Conservation (phyloP, 1,140 invertebrate species). For the Habropoda laboriosa region DNA sequence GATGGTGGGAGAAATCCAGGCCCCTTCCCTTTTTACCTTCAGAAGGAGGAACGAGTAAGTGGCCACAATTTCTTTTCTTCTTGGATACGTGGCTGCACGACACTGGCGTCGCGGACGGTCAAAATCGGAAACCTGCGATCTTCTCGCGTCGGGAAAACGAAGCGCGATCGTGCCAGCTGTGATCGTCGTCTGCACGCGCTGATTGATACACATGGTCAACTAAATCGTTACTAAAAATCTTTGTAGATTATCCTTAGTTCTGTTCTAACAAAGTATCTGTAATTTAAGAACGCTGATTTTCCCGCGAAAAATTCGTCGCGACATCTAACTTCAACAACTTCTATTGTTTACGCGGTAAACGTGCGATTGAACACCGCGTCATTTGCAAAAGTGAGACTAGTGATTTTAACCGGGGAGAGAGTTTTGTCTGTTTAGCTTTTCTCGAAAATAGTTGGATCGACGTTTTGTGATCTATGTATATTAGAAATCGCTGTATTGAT, state of each 20-base stretch:
- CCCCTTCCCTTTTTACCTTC: constrained; percentile 41
- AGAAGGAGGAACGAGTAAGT: constrained; percentile 15
- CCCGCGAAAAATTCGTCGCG: not conserved
- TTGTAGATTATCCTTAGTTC: not conserved
- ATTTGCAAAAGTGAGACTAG: constrained; percentile 2
- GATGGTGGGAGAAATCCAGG: not conserved
- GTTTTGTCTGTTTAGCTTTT: not conserved
- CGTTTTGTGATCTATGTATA: not conserved
- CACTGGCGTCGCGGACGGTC: constrained; percentile 2
- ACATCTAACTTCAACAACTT: not conserved
- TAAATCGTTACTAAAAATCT: not conserved
- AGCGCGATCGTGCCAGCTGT: constrained; percentile 56
- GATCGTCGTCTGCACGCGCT: constrained; percentile 49
- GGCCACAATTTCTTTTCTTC: constrained; percentile 52
- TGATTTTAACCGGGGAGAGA: not conserved
- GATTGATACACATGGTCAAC: constrained; percentile 55
- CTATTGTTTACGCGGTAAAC: constrained; percentile 6
- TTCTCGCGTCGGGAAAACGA: constrained; percentile 15
- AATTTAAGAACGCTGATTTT: not conserved
- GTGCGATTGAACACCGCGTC: not conserved
- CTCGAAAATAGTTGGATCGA: not conserved
- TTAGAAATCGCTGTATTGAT: not conserved
- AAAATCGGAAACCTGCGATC: constrained; percentile 32
- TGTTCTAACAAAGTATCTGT: not conserved
- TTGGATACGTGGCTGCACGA: constrained; percentile 46